These are phyloP conservation scores for Hypocryptadius cinnamomeus DNA, from an alignment of 2,113 vertebrate genomes.

Conservation along the genomic window DNA sequence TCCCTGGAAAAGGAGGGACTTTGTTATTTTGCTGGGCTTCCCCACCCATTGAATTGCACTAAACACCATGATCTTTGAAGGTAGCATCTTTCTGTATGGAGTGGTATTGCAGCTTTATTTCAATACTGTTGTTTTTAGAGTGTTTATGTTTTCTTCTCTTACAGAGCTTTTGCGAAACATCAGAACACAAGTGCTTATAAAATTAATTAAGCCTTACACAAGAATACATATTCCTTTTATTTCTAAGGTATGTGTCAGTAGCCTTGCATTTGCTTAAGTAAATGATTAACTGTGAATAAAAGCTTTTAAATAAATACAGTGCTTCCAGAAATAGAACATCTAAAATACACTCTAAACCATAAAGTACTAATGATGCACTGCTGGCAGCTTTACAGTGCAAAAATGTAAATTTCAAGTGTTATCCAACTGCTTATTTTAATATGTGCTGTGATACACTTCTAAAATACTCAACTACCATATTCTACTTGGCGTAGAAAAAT, in stretches of 20 bases:
- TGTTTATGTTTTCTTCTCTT: conserved; percentile 57
- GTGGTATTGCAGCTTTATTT: not conserved
- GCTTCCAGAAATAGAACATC: not conserved
- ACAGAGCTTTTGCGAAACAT: conserved; percentile 97
- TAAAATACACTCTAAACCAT: not conserved
- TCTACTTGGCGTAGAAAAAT: not conserved
- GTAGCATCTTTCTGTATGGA: not conserved
- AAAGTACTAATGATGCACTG: not conserved
- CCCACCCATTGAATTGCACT: not conserved
- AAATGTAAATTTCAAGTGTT: not conserved
- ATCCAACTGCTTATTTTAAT: not conserved
- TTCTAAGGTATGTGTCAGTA: conserved; percentile 85
- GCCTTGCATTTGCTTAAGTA: conserved; percentile 24
- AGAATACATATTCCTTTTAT: conserved; percentile 99
- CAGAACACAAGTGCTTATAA: conserved; percentile 99
- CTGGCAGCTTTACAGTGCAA: not conserved
- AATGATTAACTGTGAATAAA: conserved; percentile 26
- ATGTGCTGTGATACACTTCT: not conserved
- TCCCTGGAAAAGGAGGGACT: not conserved
- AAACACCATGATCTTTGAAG: not conserved
- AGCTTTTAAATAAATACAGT: not conserved
- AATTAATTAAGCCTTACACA: conserved; percentile 99
- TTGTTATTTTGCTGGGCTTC: not conserved
- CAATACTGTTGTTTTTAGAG: not conserved
- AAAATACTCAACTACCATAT: not conserved